Percentiles rank a stretch among this genome's conserved stretches.
phyloP scores from a whole-genome alignment of 2,888 invertebrate species.

The Lamellibrachia satsuma region DNA sequence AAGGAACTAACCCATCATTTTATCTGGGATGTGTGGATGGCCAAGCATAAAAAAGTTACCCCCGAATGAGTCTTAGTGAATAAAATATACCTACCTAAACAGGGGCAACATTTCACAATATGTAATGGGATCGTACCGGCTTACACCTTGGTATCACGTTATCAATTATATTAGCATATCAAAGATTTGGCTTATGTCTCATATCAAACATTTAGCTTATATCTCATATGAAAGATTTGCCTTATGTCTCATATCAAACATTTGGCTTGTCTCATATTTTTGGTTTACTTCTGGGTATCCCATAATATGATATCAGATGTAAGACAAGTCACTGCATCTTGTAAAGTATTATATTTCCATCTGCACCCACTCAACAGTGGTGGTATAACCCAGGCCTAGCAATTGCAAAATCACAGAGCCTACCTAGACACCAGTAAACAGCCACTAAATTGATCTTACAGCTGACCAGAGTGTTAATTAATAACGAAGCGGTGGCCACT shows the following conservation, averaged over 20 bases:
- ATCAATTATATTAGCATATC: neutral
- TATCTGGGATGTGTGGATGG: neutral
- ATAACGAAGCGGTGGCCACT: neutral
- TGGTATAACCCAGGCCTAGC: no score
- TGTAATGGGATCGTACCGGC: neutral
- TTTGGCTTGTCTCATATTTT: neutral
- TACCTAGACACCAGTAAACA: no score
- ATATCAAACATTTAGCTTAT: no score
- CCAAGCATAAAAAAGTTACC: neutral
- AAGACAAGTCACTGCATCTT: no score
- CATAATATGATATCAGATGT: neutral
- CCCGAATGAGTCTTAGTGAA: neutral
- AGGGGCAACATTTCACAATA: neutral
- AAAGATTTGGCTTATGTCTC: no score
- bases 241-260: no score
- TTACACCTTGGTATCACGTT: neutral
- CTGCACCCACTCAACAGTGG: no score
- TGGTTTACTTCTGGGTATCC: neutral
- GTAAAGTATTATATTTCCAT: no score
- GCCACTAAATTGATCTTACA: neutral
- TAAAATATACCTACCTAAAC: neutral
- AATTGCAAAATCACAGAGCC: no score
- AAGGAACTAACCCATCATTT: neutral
- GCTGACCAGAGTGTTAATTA: neutral
- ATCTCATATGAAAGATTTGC: no score